Base-by-base conservation (phyloP, 1,140 invertebrate species). In the Drosophila nikananu region DNA sequence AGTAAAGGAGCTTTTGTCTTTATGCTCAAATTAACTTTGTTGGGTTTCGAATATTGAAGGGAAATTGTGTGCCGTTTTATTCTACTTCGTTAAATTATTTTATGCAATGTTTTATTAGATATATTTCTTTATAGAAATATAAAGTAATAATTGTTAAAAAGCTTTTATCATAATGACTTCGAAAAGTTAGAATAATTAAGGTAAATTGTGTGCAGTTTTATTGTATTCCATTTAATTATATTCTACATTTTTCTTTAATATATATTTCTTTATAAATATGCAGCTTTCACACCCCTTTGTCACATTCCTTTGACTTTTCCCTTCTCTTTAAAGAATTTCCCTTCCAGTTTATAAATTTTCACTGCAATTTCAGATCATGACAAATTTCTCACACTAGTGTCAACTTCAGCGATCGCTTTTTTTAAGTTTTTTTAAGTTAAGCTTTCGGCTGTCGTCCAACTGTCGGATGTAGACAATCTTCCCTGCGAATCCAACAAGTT, bases 371-470 rank as follows among this genome's bases (percentile, higher is more conserved):
- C 13, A 15, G 13, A 35, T 59, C 66, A 51, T 73, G 44, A 61
- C 67, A 61, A 73, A 73, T 73, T 61, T 73, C 70, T 73, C 70
- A 73, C 70, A 73, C 67, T 73, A 73, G 70, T 73, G 67, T 73
- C 54, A 73, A 60, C 27, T 59, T n/a, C 41, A n/a, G 41, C 51
- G 68, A 72, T 72, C 64, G 67, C 63, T 37, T 62, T 39, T 21
- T 19, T 54, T 21, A 7, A 13, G 13, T 62, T 39, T 21, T 19
- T 54, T 21, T 13, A 13, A 21, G 48, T 54, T 35, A 21, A 35
- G 46, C 60, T 63, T 67, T 55, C 39, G 49, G 48, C 63, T 65
- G 60, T 66, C 54, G 60, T 63, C 54, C 39, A 41, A 23, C 52
- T 72, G 65, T 72, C 65, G 65, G 68, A 70, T 70, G 64, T 37